phyloP scores from a whole-genome alignment of 2,888 invertebrate species.

The Maniola hyperantus region DNA sequence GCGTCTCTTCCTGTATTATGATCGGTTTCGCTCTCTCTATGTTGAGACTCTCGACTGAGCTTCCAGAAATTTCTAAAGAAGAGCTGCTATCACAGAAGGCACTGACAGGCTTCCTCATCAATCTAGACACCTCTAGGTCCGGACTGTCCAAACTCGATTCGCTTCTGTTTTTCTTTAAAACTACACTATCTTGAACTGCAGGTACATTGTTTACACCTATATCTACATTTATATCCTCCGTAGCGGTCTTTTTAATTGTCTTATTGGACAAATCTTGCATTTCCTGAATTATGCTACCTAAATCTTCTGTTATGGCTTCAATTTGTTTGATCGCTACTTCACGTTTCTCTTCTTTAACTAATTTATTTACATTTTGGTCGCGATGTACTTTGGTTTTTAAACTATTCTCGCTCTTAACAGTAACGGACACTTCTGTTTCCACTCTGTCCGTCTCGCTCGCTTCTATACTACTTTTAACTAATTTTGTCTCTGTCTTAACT shows the following conservation, averaged over 20 bases:
- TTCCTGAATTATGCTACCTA: conserved; percentile 70
- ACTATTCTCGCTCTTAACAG: conserved; percentile 54
- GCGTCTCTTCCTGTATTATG: conserved; percentile 61
- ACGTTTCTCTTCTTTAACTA: conserved; percentile 50
- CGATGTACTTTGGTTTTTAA: conserved; percentile 52
- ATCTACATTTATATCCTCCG: conserved; percentile 44
- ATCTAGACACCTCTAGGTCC: conserved; percentile 75
- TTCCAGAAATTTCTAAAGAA: conserved; percentile 75
- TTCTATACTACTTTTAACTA: conserved; percentile 56
- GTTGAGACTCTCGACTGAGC: conserved; percentile 77
- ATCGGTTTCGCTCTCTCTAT: conserved; percentile 49
- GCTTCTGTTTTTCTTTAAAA: conserved; percentile 78
- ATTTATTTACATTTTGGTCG: conserved; percentile 49
- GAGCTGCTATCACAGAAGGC: conserved; percentile 75
- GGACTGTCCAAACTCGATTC: conserved; percentile 80
- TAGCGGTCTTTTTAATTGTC: conserved; percentile 45
- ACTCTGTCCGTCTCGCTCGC: conserved; percentile 51
- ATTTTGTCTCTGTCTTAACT: conserved; percentile 55
- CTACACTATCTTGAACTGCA: conserved; percentile 64
- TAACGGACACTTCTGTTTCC: conserved; percentile 55
- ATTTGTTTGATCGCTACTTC: conserved; percentile 64
- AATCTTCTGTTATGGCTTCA: conserved; percentile 67
- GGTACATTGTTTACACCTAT: conserved; percentile 61
- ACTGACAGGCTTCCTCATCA: conserved; percentile 71
- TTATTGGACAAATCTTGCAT: conserved; percentile 64